phyloP scores from a whole-genome alignment of 2,888 invertebrate genomes.

The Stenotaenia linearis region DNA sequence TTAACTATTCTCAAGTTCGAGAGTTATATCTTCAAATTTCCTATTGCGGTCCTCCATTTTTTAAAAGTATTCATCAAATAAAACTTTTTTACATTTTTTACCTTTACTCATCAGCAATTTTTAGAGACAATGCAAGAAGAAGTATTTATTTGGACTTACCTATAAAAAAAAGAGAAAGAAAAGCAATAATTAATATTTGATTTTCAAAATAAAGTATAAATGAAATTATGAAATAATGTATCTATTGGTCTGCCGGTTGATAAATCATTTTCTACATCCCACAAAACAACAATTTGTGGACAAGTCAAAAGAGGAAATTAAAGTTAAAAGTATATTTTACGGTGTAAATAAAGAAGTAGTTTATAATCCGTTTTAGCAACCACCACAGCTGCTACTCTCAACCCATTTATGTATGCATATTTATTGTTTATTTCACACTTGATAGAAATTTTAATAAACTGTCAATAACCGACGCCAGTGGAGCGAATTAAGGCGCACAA shows the following conservation, averaged over 20 bases:
- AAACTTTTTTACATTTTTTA: background rate
- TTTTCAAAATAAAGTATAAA: background rate
- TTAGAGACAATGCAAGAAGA: background rate
- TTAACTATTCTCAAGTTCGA: slow-evolving; percentile 15
- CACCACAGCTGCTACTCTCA: slow-evolving; percentile 7
- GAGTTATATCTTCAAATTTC: background rate
- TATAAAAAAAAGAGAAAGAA: background rate
- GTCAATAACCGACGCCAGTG: slow-evolving; percentile 24
- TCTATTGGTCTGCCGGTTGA: slow-evolving; percentile 4
- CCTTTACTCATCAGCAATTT: background rate
- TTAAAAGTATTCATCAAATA: background rate
- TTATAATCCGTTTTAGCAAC: background rate
- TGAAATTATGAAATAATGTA: background rate
- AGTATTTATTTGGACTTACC: background rate
- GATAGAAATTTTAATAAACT: slow-evolving; percentile 27
- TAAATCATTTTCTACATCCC: background rate
- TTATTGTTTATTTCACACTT: slow-evolving; percentile 30
- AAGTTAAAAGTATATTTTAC: background rate
- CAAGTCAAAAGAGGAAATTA: background rate
- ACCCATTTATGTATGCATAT: slow-evolving; percentile 21
- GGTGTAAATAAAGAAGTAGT: slow-evolving; percentile 1
- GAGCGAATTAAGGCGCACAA: slow-evolving; percentile 13
- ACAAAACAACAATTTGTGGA: background rate
- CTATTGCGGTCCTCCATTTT: background rate
- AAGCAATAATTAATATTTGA: background rate